Percentiles rank a stretch among this genome's conserved stretches.
Conservation (phyloP, 2,113 vertebrate genomes). For the Sorex araneus region DNA sequence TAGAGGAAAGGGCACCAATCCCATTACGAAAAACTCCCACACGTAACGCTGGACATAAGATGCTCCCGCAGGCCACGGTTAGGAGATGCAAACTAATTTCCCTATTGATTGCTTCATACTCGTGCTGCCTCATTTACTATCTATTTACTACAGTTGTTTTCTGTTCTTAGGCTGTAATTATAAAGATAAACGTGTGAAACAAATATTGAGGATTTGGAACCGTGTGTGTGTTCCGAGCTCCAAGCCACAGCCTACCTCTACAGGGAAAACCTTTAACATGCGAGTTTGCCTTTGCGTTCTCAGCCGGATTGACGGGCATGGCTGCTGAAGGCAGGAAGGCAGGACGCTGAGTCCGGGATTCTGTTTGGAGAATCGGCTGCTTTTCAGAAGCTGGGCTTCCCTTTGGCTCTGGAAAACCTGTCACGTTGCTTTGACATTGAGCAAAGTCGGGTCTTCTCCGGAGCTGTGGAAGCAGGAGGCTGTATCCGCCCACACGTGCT, state of each 20-base stretch:
- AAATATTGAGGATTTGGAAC: neutral
- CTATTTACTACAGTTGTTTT: neutral
- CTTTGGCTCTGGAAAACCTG: slow-evolving; percentile 12
- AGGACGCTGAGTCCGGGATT: neutral
- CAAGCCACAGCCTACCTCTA: neutral
- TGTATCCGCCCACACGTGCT: neutral
- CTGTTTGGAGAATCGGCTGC: slow-evolving; percentile 25
- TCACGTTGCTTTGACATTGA: too few relatives aligned
- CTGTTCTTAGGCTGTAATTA: neutral
- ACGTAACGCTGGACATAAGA: neutral
- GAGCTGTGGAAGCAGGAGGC: neutral
- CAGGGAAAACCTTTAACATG: neutral
- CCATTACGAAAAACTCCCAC: too few relatives aligned
- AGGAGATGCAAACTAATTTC: slow-evolving; percentile 23
- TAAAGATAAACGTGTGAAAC: neutral
- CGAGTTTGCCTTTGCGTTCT: neutral
- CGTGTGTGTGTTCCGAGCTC: neutral
- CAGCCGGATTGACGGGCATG: slow-evolving; percentile 43
- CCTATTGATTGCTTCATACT: neutral
- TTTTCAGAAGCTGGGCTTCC: slow-evolving; percentile 50
- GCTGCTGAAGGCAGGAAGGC: neutral
- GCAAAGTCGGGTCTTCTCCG: neutral
- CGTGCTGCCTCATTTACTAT: neutral
- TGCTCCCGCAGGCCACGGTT: slow-evolving; percentile 5
- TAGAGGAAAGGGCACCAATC: too few relatives aligned